Evolutionary conservation across 2,797 vertebrate species (phyloP).

Genomic region (Erethizon dorsatum): DNA sequence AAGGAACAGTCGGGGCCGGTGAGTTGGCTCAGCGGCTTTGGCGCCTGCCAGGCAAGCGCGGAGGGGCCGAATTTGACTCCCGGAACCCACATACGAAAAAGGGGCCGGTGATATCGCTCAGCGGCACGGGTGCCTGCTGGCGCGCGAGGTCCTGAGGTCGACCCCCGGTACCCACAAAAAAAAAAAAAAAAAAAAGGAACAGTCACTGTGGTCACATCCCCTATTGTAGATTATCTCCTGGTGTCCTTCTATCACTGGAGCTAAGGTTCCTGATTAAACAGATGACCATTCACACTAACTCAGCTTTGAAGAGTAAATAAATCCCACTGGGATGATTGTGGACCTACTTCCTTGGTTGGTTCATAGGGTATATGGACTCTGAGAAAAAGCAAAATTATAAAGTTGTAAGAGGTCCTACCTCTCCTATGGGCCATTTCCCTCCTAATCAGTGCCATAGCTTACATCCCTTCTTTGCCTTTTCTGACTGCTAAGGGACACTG

Average conservation of each 20-base stretch:
- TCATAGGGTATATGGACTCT: background rate
- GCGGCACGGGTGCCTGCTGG: too few species aligned
- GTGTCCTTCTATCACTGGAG: background rate
- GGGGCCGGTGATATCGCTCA: too few species aligned
- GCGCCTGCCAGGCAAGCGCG: too few species aligned
- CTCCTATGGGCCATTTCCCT: background rate
- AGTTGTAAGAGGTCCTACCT: background rate
- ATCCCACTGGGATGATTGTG: background rate
- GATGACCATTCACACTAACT: background rate
- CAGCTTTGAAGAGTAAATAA: background rate
- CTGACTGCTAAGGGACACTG: background rate
- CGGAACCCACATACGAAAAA: too few species aligned
- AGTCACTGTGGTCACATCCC: background rate
- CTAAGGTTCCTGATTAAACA: background rate
- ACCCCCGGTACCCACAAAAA: too few species aligned
- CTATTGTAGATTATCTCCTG: background rate
- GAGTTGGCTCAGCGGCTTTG: too few species aligned
- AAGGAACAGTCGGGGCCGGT: background rate
- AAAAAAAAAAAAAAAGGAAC: conserved; percentile 11
- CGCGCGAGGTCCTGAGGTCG: too few species aligned
- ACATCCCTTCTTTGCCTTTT: background rate
- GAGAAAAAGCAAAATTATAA: conserved; percentile 59
- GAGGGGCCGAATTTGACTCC: too few species aligned
- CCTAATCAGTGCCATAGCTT: background rate
- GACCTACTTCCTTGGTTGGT: background rate